Percentiles rank a stretch among this genome's conserved stretches.
These are phyloP conservation scores for Chloroclysta siterata DNA, from an alignment of 2,888 invertebrate species.

Conservation along the genomic window DNA sequence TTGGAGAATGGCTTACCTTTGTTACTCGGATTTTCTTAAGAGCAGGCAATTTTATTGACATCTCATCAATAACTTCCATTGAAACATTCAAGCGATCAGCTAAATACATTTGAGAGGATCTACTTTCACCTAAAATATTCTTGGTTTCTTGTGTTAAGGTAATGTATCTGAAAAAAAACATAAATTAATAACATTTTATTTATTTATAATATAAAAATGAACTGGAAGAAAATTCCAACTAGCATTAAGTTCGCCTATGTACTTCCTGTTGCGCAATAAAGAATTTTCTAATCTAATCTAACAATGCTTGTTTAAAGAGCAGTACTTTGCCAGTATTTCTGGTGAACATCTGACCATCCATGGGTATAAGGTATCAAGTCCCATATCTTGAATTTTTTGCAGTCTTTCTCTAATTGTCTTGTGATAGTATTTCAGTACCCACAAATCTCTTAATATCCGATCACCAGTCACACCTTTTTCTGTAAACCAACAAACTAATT, in stretches of 20 bases:
- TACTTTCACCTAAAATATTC: conserved; percentile 78
- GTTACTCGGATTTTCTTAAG: conserved; percentile 81
- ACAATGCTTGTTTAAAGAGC: background rate
- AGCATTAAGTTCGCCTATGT: too few relatives aligned
- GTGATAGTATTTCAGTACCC: conserved; percentile 86
- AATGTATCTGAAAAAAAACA: conserved; percentile 62
- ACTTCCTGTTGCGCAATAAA: too few relatives aligned
- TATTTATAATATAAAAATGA: too few relatives aligned
- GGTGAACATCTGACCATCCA: conserved; percentile 88
- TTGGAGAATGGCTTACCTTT: conserved; percentile 66
- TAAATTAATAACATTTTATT: background rate
- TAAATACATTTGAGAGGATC: conserved; percentile 80
- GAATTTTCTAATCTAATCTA: too few relatives aligned
- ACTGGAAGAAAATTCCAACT: too few relatives aligned
- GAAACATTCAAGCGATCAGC: conserved; percentile 80
- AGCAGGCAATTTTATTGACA: conserved; percentile 81
- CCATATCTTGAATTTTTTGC: conserved; percentile 74
- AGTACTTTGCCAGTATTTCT: conserved; percentile 78
- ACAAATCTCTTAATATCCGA: conserved; percentile 85
- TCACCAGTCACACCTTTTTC: conserved; percentile 82
- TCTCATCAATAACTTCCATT: conserved; percentile 71
- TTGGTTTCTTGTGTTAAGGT: conserved; percentile 69
- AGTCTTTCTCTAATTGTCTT: conserved; percentile 81
- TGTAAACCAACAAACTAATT: conserved; percentile 38
- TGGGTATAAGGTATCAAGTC: conserved; percentile 82